phyloP scores from a whole-genome alignment of 2,797 vertebrate species.

The Dallia pectoralis region DNA sequence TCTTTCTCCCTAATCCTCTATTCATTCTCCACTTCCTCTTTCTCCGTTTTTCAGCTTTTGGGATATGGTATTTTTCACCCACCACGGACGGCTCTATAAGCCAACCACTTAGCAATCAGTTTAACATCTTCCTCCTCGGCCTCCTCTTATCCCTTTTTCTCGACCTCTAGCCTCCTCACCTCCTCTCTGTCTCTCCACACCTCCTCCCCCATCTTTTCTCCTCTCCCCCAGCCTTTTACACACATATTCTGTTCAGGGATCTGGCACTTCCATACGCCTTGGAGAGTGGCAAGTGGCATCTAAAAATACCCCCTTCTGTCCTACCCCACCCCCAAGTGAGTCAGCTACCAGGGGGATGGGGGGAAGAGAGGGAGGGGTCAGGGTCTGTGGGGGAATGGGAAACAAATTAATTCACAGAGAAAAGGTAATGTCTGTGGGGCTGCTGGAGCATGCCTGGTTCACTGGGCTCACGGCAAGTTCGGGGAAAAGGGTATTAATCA shows the following conservation, averaged over 20 bases:
- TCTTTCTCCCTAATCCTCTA: neutral
- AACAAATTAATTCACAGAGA: conserved; percentile 52
- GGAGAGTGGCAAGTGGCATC: neutral
- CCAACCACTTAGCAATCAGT: neutral
- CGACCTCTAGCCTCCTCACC: neutral
- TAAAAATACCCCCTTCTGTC: neutral
- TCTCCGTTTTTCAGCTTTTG: no score
- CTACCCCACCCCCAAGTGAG: neutral
- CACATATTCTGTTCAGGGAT: neutral
- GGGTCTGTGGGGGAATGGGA: neutral
- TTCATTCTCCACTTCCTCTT: neutral
- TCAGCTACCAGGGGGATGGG: conserved; percentile 4
- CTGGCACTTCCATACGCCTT: neutral
- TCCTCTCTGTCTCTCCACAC: neutral
- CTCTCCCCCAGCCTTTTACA: neutral
- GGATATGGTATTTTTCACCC: neutral
- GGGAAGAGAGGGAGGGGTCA: conserved; percentile 6
- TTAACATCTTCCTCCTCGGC: neutral
- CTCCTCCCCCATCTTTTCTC: neutral
- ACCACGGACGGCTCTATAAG: neutral
- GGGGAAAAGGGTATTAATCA: conserved; percentile 55
- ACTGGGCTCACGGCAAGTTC: conserved; percentile 6
- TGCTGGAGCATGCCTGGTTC: conserved; percentile 19
- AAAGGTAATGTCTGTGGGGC: conserved; percentile 50
- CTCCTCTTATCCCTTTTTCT: neutral